Percentiles rank a stretch among this genome's conserved stretches.
Evolutionary conservation across 23 tunicate species (phyloP).

Genomic region (Pegea sp.): DNA sequence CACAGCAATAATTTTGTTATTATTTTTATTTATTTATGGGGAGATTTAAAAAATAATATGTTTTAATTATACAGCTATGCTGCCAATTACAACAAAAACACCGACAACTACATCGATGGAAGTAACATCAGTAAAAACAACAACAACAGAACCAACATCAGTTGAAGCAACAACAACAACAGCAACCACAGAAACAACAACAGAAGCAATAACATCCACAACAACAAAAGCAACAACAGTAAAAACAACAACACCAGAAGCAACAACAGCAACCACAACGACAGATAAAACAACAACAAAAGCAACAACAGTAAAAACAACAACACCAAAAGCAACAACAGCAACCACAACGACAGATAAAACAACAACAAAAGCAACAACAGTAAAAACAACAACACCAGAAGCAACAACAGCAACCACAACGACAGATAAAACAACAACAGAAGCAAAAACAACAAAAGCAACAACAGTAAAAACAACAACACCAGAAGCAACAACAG

Average conservation of each 20-base stretch:
- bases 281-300: slow-evolving; percentile 1
- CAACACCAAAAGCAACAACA: slow-evolving; percentile 1
- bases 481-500: too few species aligned
- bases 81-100: slow-evolving; percentile 3
- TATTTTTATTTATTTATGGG: too few species aligned
- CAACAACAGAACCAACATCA: slow-evolving; percentile 2
- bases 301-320: slow-evolving; percentile 2
- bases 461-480: slow-evolving; percentile 3
- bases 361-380: slow-evolving; percentile 4
- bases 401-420: background rate
- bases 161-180: slow-evolving; percentile 6
- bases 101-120: slow-evolving; percentile 1
- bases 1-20: too few species aligned
- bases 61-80: too few species aligned
- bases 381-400: slow-evolving; percentile 3
- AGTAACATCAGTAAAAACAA: background rate
- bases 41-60: too few species aligned
- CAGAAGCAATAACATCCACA: slow-evolving; percentile 5
- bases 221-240: slow-evolving; percentile 2
- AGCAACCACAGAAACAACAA: slow-evolving; percentile 1
- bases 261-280: background rate
- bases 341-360: background rate
- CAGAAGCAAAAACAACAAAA: slow-evolving; percentile 2
- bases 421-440: background rate
- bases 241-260: slow-evolving; percentile 1